Base-by-base conservation (phyloP, 2,113 vertebrate genomes). In the Microtus pennsylvanicus region DNA sequence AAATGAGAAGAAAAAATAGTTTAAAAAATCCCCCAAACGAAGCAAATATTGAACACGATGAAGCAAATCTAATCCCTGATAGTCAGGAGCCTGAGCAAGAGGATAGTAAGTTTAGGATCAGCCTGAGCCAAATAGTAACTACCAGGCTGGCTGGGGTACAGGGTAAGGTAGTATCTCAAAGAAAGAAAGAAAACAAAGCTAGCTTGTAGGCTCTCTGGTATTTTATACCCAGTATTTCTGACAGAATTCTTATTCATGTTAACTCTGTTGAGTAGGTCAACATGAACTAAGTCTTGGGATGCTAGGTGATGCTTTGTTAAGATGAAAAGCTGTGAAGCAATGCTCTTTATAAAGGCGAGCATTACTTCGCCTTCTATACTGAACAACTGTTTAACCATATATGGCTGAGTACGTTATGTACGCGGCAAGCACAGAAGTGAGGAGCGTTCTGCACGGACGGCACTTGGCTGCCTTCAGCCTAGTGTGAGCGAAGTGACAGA, bases 331-430 rank as follows among this genome's bases (percentile, higher is more conserved):
- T 61, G 85, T 33, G 21, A 80, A 76, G 24, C 35, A 77, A 65
- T 72, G 72, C 5, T n/a, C 61, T 35, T 94, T 82, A 87, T 22
- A 88, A 89, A 77, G 74, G 77, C 42, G 65, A 91, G 72, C 4
- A 72, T 63, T 22, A 77, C 26, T 83, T 87, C 30, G 19, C n/a
- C 65, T 72, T 96, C 52, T 69, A 67, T 45, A 85, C 38, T 85
- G 33, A 94, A 47, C 61, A 95, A 82, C 7, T 69, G 16, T 81
- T 92, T 94, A 92, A 90, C 28, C 22, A 35, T 70, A 89, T n/a
- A 22, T 92, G 30, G 8, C 55, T 58, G 24, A 80, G 33, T 50
- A 77, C n/a, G n/a, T 3, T 45, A 55, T 91, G 58, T 24, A 5
- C 45, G 9, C n/a, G 26, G 76, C 61, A 90, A 94, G 35, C 17